Conservation (phyloP, 2,797 vertebrate species). For the Amblyraja radiata region DNA sequence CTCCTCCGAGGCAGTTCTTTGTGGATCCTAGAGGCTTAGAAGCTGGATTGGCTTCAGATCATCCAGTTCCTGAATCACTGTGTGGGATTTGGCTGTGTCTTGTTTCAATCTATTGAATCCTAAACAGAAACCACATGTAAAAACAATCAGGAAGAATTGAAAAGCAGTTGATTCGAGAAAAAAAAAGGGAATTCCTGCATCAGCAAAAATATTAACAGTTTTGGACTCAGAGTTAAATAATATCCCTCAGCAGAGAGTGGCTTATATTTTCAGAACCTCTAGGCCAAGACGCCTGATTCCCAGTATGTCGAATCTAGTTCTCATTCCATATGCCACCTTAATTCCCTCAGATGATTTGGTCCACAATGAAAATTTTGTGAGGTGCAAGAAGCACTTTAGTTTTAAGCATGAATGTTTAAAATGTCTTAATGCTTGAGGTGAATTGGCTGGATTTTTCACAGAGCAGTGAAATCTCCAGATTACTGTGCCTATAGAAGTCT, state of each 20-base stretch:
- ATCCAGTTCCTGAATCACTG: constrained; percentile 23
- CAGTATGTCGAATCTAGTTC: background rate
- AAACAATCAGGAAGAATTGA: constrained; percentile 19
- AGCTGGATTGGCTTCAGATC: constrained; percentile 7
- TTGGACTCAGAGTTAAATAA: constrained; percentile 17
- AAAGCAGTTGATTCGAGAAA: background rate
- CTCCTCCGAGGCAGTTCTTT: background rate
- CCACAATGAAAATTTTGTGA: background rate
- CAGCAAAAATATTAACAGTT: constrained; percentile 28
- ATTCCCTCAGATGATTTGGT: background rate
- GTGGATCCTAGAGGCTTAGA: background rate
- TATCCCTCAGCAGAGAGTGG: background rate
- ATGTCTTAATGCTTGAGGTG: background rate
- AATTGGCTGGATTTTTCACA: background rate
- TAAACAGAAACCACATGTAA: constrained; percentile 28
- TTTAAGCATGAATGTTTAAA: background rate
- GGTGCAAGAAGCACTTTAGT: constrained; percentile 5
- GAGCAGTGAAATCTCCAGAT: background rate
- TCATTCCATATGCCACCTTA: background rate
- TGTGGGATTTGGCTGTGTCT: constrained; percentile 16
- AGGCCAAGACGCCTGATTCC: background rate
- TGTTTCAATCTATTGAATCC: constrained; percentile 17
- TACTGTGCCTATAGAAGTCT: background rate
- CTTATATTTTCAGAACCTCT: background rate
- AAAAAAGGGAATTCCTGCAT: constrained; percentile 26